Conservation (phyloP, 2,113 vertebrate genomes). For the Ciconia maguari region DNA sequence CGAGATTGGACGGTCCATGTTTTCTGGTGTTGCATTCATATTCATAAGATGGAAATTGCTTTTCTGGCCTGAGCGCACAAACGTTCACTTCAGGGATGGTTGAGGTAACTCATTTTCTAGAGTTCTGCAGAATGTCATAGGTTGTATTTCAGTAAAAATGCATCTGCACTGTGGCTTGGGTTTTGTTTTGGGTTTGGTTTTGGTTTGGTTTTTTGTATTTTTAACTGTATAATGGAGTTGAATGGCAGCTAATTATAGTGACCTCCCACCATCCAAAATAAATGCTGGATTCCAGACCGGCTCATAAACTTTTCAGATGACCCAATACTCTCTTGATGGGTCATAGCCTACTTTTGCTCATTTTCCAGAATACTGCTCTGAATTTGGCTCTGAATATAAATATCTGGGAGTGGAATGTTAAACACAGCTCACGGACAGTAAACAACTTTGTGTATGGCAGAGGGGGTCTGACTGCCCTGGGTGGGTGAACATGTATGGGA, state of each 20-base stretch:
- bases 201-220: background rate
- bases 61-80: background rate
- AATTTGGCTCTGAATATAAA: slow-evolving; percentile 46
- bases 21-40: background rate
- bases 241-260: background rate
- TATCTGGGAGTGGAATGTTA: slow-evolving; percentile 49
- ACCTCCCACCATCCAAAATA: slow-evolving; percentile 8
- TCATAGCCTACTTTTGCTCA: slow-evolving; percentile 37
- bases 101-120: background rate
- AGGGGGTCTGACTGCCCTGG: background rate
- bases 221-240: background rate
- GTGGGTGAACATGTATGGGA: background rate
- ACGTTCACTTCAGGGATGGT: background rate
- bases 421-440: background rate
- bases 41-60: background rate
- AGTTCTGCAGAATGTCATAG: background rate
- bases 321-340: background rate
- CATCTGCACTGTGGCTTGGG: background rate
- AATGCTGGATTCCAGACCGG: background rate
- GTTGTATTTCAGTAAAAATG: background rate
- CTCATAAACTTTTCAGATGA: background rate
- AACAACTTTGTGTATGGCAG: background rate
- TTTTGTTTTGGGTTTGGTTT: too few relatives aligned
- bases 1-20: accelerated
- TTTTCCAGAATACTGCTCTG: slow-evolving; percentile 41